A percentile compares a stretch with the other conserved stretches of the same genome.
phyloP scores from a whole-genome alignment of 2,888 invertebrate genomes.

The Chrysina gloriosa region DNA sequence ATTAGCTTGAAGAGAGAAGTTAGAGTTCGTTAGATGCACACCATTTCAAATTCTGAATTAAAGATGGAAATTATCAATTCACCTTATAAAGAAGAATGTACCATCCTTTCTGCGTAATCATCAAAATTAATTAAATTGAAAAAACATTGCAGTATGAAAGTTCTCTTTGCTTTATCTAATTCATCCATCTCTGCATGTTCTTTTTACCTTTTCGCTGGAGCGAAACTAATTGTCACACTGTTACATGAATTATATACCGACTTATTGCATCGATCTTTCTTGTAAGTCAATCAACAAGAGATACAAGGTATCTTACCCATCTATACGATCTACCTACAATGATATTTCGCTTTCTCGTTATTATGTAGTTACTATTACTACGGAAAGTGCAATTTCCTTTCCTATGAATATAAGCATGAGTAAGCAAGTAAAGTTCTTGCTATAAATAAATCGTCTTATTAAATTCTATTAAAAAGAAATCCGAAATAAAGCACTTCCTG shows the following conservation, averaged over 20 bases:
- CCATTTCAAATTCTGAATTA: too few relatives aligned
- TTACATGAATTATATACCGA: conserved; percentile 10
- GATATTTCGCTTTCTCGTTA: conserved; percentile 21
- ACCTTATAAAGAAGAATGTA: too few relatives aligned
- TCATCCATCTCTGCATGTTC: conserved; percentile 3
- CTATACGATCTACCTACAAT: not conserved
- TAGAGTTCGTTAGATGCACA: too few relatives aligned
- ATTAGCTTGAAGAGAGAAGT: too few relatives aligned
- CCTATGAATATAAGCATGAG: not conserved
- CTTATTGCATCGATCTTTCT: conserved; percentile 2
- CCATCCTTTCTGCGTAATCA: conserved; percentile 6
- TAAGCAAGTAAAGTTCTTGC: not conserved
- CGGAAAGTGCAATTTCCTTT: conserved; percentile 17
- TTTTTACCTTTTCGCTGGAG: conserved; percentile 13
- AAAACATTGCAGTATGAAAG: conserved; percentile 3
- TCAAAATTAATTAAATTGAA: conserved; percentile 4
- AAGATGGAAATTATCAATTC: too few relatives aligned
- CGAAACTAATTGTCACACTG: conserved; percentile 11
- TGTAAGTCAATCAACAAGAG: conserved; percentile 8
- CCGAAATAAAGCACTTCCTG: conserved; percentile 1
- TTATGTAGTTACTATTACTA: conserved; percentile 12
- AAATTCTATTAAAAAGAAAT: not conserved
- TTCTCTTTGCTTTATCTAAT: not conserved
- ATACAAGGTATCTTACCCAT: conserved; percentile 6
- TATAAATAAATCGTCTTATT: conserved; percentile 6